Evolutionary conservation across 2,797 vertebrate species (phyloP), one percentile per base, ranked within the genome.

Genomic region (Chelmon rostratus): DNA sequence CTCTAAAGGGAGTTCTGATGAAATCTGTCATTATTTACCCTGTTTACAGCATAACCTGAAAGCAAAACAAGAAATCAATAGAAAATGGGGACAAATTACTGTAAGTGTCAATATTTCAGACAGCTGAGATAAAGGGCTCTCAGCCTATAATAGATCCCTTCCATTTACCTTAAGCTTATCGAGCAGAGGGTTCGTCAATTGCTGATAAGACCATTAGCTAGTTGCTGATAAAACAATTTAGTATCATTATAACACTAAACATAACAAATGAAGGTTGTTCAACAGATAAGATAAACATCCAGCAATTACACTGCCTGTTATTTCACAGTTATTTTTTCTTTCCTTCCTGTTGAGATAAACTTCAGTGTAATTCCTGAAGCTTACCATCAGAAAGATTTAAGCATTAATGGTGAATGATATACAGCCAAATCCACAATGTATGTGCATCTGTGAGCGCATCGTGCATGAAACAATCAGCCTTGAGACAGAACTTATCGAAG

Each of bases 51-150:
- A 11, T 83, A 92, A 90, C 83, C 84, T 82, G 88, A 89, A 89
- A 91, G 91, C 85, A 93, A 92, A 93, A 93, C 91, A 91, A 83
- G 88, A 89, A 94, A 95, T 95, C 95, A 92, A 95, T 95, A 86
- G 70, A 73, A 91, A 93, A 93, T 92, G 86, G 87, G 91, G 91
- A 93, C 88, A 92, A 93, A 94, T 92, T 88, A 93, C 89, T 91
- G 89, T 90, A 91, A 91, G 85, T 93, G 83, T 91, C 94, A 83
- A 92, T 94, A 95, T 90, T 93, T 92, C 91, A 93, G 92, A 93
- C 90, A 90, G 92, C 84, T 86, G 83, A 92, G 93, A 93, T 90
- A 90, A 93, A 94, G 84, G 91, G 83, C 92, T 92, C 82, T 81
- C 68, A 77, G 89, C 50, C 78, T 44, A 72, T 87, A 92, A 93